Evolutionary conservation across 2,888 invertebrate genomes (phyloP).

Genomic region (Tipula confusa): DNA sequence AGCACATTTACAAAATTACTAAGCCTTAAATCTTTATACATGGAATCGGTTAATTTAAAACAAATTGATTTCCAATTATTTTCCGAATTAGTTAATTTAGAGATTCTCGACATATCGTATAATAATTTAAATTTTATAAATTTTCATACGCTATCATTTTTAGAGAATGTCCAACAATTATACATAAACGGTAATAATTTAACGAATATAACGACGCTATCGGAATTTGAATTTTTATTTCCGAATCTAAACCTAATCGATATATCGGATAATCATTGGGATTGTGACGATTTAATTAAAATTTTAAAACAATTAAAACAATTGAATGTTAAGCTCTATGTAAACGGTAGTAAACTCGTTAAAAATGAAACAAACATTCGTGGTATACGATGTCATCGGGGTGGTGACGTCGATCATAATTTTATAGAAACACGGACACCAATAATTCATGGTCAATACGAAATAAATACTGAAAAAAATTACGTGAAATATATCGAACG

Average conservation of each 20-base stretch:
- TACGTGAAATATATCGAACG: not conserved
- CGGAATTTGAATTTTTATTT: not conserved
- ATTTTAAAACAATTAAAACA: not conserved
- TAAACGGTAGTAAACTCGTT: not conserved
- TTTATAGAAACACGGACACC: not conserved
- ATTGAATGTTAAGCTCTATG: not conserved
- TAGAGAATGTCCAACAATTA: not conserved
- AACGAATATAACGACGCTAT: not conserved
- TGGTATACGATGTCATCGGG: not conserved
- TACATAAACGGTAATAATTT: not conserved
- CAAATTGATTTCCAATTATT: not conserved
- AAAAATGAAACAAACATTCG: not conserved
- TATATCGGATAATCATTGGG: constrained; percentile 21
- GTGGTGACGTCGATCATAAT: not conserved
- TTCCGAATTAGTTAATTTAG: not conserved
- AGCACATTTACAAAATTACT: not conserved
- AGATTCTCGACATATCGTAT: not conserved
- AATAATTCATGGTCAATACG: not conserved
- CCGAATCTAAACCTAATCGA: not conserved
- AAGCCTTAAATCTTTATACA: not conserved
- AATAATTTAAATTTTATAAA: not conserved
- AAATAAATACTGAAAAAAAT: not conserved
- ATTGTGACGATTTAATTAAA: not conserved
- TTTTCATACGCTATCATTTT: not conserved
- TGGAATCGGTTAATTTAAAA: not conserved